Evolutionary conservation across 2,113 vertebrate genomes (phyloP).

Genomic region (Coregonus clupeaformis): DNA sequence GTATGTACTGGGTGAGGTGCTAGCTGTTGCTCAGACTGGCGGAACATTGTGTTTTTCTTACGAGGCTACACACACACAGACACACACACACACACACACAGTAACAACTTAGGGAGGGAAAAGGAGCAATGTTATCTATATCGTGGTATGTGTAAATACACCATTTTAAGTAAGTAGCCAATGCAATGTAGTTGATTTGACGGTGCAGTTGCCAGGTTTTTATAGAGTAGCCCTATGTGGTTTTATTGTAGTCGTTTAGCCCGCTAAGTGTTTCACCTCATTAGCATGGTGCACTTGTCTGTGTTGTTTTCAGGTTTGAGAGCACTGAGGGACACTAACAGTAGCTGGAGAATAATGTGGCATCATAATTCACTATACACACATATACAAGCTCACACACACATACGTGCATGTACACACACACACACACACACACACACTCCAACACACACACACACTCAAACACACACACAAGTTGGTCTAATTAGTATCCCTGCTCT

Average conservation of each 20-base stretch:
- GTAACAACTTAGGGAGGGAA: no score
- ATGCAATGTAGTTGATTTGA: no score
- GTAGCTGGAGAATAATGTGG: conserved; percentile 31
- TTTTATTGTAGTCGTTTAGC: background rate
- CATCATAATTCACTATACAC: conserved; percentile 12
- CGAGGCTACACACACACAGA: background rate
- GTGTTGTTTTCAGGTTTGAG: conserved; percentile 5
- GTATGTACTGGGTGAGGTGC: background rate
- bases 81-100: no score
- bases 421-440: no score
- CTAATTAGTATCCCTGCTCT: background rate
- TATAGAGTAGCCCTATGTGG: no score
- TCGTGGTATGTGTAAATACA: no score
- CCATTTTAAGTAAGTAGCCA: no score
- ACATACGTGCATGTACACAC: background rate
- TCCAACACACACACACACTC: no score
- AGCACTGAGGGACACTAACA: conserved; percentile 19
- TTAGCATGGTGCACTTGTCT: background rate
- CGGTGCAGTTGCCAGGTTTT: no score
- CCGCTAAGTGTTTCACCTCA: background rate
- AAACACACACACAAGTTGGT: background rate
- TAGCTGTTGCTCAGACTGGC: background rate
- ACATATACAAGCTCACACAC: background rate
- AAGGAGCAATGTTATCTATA: no score
- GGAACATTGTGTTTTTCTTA: background rate